Percentiles rank a stretch among this genome's conserved stretches.
Evolutionary conservation across 2,797 vertebrate genomes (phyloP).

Genomic region (Poecilia picta): DNA sequence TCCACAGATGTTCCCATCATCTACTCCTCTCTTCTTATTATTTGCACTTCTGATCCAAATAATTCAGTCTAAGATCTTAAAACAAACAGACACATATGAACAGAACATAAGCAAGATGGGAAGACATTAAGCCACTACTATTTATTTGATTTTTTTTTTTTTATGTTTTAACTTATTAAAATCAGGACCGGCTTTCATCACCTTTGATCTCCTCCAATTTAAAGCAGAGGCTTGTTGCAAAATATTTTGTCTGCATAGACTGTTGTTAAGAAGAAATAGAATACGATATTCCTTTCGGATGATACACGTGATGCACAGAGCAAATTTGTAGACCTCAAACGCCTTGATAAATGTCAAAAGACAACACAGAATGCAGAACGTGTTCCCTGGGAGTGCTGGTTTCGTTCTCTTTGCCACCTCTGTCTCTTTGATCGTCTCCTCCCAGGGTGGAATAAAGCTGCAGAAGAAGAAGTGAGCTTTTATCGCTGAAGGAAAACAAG

Average conservation of each 20-base stretch:
- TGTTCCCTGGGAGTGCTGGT: background rate
- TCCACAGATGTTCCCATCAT: background rate
- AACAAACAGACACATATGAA: background rate
- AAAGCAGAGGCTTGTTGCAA: background rate
- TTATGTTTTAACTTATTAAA: background rate
- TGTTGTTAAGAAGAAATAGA: background rate
- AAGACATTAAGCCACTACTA: background rate
- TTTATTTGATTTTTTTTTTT: background rate
- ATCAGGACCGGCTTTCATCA: background rate
- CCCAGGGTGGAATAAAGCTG: constrained; percentile 41
- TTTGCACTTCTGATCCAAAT: background rate
- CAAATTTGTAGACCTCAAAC: background rate
- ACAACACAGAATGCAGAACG: constrained; percentile 1
- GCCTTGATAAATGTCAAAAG: constrained; percentile 14
- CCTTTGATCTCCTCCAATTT: background rate
- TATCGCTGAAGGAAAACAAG: constrained; percentile 53
- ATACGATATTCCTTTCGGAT: background rate
- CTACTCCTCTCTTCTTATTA: background rate
- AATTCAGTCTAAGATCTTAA: background rate
- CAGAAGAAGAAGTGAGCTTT: constrained; percentile 54
- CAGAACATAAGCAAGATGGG: background rate
- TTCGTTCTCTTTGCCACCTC: constrained; percentile 25
- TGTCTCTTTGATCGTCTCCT: constrained; percentile 39
- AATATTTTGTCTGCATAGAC: too few relatives aligned
- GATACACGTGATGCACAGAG: background rate